Percentiles rank a stretch among this genome's conserved stretches.
These are phyloP conservation scores for Ammodramus savannarum DNA, from an alignment of 2,113 vertebrate species.

Conservation along the genomic window DNA sequence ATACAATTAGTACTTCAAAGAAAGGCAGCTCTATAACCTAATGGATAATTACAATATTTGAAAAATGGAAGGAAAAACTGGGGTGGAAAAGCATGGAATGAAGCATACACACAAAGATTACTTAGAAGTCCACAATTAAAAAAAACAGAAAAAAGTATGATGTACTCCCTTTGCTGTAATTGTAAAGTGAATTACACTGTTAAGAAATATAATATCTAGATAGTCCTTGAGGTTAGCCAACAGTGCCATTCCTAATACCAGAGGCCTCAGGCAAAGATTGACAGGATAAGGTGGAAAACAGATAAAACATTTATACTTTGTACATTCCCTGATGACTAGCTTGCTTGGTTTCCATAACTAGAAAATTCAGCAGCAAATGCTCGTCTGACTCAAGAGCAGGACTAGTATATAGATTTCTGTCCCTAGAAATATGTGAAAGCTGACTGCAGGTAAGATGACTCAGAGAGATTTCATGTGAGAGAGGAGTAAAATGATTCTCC, in stretches of 20 bases:
- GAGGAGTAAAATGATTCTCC: background rate
- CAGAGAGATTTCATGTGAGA: background rate
- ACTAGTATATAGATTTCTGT: background rate
- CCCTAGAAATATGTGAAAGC: background rate
- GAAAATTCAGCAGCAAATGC: background rate
- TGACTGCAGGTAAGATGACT: background rate
- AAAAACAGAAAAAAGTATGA: background rate
- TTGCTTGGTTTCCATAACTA: background rate
- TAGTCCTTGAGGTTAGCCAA: background rate
- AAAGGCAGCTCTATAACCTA: background rate
- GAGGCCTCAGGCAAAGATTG: background rate
- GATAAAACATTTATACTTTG: background rate
- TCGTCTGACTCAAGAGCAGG: background rate
- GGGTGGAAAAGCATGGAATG: background rate
- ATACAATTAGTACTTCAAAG: background rate
- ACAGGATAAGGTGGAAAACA: background rate
- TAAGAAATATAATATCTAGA: background rate
- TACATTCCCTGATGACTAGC: background rate
- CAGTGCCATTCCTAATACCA: background rate
- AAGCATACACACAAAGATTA: background rate
- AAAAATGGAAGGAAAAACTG: background rate
- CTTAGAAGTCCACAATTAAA: background rate
- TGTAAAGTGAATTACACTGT: background rate
- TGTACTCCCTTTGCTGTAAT: background rate
- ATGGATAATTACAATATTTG: background rate